Conservation (phyloP, 2,797 vertebrate genomes). For the Iguana delicatissima region DNA sequence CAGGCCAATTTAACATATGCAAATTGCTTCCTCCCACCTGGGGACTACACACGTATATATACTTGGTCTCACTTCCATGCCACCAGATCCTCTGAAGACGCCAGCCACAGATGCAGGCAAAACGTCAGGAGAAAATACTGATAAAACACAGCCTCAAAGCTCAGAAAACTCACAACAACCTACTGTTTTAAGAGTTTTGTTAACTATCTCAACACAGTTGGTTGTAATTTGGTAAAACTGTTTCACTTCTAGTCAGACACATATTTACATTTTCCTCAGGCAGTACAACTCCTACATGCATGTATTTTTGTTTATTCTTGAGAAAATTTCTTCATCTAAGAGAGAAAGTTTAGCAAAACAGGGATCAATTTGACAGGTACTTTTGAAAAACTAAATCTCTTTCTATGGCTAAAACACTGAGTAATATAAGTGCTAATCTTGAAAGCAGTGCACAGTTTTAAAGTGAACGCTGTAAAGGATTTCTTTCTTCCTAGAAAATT, state of each 20-base stretch:
- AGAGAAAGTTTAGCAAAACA: conserved; percentile 1
- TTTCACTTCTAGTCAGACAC: background rate
- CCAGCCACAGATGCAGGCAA: no score
- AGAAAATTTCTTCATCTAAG: background rate
- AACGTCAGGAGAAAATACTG: no score
- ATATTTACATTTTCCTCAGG: conserved; percentile 4
- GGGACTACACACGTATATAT: no score
- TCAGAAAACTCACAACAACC: background rate
- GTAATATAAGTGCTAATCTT: background rate
- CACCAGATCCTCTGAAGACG: no score
- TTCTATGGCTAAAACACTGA: conserved; percentile 4
- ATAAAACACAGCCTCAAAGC: no score
- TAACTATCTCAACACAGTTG: background rate
- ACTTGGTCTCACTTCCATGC: no score
- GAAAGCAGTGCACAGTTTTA: background rate
- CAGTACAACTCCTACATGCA: background rate
- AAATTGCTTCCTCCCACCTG: no score
- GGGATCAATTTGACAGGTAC: background rate
- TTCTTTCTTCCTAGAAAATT: background rate
- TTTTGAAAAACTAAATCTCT: conserved; percentile 5
- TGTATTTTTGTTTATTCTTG: background rate
- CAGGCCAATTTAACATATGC: no score
- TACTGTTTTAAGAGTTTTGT: background rate
- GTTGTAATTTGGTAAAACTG: background rate
- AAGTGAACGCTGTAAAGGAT: background rate